phyloP scores from a whole-genome alignment of 2,113 vertebrate species.

The Ceuthmochares aereus region DNA sequence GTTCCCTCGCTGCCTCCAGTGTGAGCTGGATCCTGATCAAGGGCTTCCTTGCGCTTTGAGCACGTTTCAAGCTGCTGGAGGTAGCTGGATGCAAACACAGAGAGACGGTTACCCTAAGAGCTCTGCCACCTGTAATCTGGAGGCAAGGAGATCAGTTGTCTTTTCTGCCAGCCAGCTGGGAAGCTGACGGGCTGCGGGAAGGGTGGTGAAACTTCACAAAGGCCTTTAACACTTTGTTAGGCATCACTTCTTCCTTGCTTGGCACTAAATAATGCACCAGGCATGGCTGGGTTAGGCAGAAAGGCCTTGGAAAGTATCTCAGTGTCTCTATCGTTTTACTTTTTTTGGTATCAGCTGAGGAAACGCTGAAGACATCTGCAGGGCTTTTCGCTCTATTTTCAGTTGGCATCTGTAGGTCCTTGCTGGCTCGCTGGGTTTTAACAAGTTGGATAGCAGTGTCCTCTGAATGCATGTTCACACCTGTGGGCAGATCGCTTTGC shows the following conservation, averaged over 20 bases:
- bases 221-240: conserved; percentile 12
- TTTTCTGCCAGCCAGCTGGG: background rate
- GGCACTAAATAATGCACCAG: conserved; percentile 6
- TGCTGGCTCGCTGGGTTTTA: background rate
- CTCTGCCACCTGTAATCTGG: background rate
- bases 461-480: background rate
- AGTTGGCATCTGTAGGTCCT: background rate
- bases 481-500: background rate
- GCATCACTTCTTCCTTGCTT: background rate
- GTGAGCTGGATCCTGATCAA: conserved; percentile 51
- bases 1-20: background rate
- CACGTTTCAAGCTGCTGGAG: conserved; percentile 16
- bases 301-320: background rate
- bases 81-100: conserved; percentile 36
- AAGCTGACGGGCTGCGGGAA: background rate
- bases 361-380: background rate
- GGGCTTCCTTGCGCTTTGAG: conserved; percentile 17
- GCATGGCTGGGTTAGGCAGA: background rate
- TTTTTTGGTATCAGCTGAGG: background rate
- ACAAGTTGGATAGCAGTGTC: background rate
- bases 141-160: conserved; percentile 16
- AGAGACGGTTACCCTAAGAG: conserved; percentile 45
- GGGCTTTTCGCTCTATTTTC: background rate
- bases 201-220: conserved; percentile 13
- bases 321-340: background rate